These are phyloP conservation scores for Melopsittacus undulatus DNA, from an alignment of 2,797 vertebrate genomes.

Conservation along the genomic window DNA sequence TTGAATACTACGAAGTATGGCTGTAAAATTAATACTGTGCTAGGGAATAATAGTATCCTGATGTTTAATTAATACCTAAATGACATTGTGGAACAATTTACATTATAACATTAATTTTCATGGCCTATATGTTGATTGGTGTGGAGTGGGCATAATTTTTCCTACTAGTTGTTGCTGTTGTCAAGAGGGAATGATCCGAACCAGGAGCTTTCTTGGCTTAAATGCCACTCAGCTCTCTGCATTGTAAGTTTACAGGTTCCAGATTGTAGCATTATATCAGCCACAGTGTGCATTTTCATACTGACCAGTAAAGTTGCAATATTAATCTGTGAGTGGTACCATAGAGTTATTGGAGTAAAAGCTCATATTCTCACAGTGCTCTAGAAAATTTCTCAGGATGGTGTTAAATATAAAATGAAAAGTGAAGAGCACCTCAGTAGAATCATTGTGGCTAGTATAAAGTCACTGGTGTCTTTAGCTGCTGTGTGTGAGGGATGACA, in stretches of 20 bases:
- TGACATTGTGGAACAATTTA: not conserved
- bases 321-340: not conserved
- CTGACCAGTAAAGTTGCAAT: not conserved
- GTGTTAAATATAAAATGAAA: not conserved
- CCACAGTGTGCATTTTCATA: not conserved
- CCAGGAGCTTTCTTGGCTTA: not conserved
- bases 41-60: not conserved
- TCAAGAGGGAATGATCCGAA: not conserved
- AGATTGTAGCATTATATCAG: not conserved
- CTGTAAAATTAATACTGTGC: not conserved
- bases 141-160: not conserved
- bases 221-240: not conserved
- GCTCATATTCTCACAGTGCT: not conserved
- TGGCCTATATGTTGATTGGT: not conserved
- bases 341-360: not conserved
- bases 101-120: not conserved
- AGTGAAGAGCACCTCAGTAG: not conserved
- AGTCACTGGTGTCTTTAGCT: not conserved
- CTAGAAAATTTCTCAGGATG: not conserved
- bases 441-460: not conserved
- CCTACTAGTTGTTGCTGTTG: not conserved
- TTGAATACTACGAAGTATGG: not conserved
- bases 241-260: not conserved
- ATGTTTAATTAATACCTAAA: constrained; percentile 3
- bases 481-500: not conserved